Conservation (phyloP, 2,888 invertebrate species). For the Cerastis leucographa region DNA sequence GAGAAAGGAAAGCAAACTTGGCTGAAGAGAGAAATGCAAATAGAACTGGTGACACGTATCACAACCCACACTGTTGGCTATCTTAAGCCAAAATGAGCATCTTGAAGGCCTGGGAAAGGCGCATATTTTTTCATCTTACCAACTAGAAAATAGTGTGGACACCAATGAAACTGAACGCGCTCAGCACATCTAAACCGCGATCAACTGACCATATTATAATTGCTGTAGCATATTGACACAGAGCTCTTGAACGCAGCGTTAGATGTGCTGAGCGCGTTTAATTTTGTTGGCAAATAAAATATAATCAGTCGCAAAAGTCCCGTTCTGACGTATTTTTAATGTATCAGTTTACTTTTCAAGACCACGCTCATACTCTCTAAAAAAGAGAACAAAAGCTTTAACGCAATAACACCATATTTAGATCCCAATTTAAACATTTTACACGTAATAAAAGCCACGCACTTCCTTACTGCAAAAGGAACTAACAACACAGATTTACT, state of each 20-base stretch:
- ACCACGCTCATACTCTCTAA: neutral
- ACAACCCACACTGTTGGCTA: conserved; percentile 1
- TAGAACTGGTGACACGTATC: conserved; percentile 7
- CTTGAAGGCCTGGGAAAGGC: neutral
- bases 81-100: neutral
- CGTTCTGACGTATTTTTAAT: conserved; percentile 5
- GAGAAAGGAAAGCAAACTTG: conserved; percentile 8
- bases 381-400: conserved; percentile 41
- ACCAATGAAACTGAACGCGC: neutral
- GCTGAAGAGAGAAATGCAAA: conserved; percentile 14
- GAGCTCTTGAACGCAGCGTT: neutral
- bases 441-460: conserved; percentile 24
- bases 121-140: neutral
- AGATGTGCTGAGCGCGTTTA: neutral
- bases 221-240: neutral
- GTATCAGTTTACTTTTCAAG: neutral
- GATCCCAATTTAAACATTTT: conserved; percentile 11
- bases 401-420: conserved; percentile 56
- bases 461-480: conserved; percentile 50
- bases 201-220: neutral
- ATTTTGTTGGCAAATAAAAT: neutral
- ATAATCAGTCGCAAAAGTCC: neutral
- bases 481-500: conserved; percentile 11
- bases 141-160: neutral
- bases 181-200: neutral